Percentiles rank a stretch among this genome's conserved stretches.
Evolutionary conservation across 1,140 invertebrate genomes (phyloP).

Genomic region (Drosophila teissieri): DNA sequence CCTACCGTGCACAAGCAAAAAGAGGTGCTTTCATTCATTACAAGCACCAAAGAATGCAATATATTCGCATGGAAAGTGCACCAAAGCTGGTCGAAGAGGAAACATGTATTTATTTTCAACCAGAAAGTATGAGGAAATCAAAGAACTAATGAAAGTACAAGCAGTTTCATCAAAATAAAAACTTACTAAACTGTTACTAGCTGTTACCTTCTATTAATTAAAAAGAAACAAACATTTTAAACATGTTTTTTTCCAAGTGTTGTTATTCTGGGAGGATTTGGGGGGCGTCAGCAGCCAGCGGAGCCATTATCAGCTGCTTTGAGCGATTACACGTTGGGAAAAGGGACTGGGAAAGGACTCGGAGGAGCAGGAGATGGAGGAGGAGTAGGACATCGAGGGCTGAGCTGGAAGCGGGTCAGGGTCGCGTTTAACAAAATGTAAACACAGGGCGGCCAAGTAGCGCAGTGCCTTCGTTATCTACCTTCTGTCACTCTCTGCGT

Average conservation of each 20-base stretch:
- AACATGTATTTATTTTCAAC: no score
- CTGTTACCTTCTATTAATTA: not conserved
- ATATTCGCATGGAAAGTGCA: no score
- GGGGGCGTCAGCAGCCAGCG: conserved; percentile 19
- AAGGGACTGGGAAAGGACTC: not conserved
- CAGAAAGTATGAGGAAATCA: no score
- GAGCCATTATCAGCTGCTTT: conserved; percentile 77
- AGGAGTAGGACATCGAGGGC: not conserved
- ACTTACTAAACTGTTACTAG: no score
- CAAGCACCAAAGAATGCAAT: no score
- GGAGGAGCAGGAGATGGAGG: not conserved
- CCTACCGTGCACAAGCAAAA: conserved; percentile 9
- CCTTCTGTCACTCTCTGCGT: conserved; percentile 40
- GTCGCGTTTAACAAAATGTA: conserved; percentile 70
- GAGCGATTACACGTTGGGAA: conserved; percentile 54
- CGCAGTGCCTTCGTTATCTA: conserved; percentile 45
- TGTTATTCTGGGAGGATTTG: not conserved
- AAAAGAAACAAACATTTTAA: not conserved
- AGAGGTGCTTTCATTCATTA: not conserved
- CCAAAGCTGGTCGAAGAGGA: no score
- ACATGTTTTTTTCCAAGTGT: conserved; percentile 3
- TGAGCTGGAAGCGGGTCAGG: conserved; percentile 60
- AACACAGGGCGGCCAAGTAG: conserved; percentile 53
- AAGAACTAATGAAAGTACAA: no score
- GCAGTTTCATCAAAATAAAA: no score